Conservation (phyloP, 2,113 vertebrate species). For the Labeo rohita region DNA sequence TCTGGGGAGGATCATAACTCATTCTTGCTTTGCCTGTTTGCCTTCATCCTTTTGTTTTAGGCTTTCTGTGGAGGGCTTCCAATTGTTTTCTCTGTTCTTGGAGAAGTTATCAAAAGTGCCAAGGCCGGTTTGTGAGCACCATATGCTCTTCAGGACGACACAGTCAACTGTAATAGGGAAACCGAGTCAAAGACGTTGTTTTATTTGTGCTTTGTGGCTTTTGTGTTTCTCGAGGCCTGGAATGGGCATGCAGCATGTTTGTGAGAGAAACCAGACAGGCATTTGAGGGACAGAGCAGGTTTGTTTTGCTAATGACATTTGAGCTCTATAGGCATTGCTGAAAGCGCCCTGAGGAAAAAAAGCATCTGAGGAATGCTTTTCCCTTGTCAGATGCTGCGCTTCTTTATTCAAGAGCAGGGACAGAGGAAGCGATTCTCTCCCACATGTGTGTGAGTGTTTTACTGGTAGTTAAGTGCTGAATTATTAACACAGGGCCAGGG, state of each 20-base stretch:
- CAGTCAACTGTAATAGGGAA: background rate
- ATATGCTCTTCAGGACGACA: background rate
- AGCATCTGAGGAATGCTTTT: conserved; percentile 23
- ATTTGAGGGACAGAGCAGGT: conserved; percentile 7
- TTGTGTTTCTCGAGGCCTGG: background rate
- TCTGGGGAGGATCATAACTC: background rate
- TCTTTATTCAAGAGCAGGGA: conserved; percentile 9
- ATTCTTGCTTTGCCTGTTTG: conserved; percentile 1
- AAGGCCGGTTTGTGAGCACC: background rate
- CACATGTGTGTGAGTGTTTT: conserved; percentile 43
- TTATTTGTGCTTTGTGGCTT: background rate
- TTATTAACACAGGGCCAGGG: conserved; percentile 54
- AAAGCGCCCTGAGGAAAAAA: background rate
- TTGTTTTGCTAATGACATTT: conserved; percentile 25
- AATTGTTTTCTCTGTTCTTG: background rate
- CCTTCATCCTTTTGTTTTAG: background rate
- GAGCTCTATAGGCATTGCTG: conserved; percentile 3
- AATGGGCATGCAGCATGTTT: background rate
- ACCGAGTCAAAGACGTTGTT: background rate
- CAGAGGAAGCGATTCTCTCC: conserved; percentile 9
- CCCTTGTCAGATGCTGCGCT: background rate
- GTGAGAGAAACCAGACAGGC: background rate
- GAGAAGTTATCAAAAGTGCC: conserved; percentile 1
- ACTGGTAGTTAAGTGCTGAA: conserved; percentile 55
- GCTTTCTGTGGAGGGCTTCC: background rate